These are phyloP conservation scores for Epicampocera succincta DNA, from an alignment of 2,888 invertebrate species.

Conservation along the genomic window DNA sequence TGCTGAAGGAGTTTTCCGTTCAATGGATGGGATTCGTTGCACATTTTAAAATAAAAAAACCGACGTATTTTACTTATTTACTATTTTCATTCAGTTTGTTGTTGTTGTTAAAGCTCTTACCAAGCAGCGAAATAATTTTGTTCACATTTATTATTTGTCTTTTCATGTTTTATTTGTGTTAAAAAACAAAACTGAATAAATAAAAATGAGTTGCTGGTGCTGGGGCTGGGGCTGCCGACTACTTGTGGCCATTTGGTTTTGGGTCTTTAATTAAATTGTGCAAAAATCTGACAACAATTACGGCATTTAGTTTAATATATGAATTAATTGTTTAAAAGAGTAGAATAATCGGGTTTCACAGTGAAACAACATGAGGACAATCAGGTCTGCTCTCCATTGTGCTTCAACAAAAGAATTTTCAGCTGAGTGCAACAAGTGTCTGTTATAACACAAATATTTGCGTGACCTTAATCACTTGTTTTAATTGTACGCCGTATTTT, in stretches of 20 bases:
- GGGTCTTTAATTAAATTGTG: constrained; percentile 41
- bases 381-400: constrained; percentile 32
- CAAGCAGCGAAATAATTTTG: constrained; percentile 43
- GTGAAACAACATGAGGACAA: constrained; percentile 32
- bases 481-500: no score
- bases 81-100: constrained; percentile 56
- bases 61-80: constrained; percentile 22
- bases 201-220: constrained; percentile 1
- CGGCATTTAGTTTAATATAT: constrained; percentile 29
- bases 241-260: constrained; percentile 37
- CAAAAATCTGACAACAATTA: constrained; percentile 36
- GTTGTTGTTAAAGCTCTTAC: constrained; percentile 38
- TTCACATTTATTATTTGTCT: constrained; percentile 37
- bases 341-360: constrained; percentile 34
- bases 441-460: background rate
- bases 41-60: constrained; percentile 1
- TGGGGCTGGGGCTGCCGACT: background rate
- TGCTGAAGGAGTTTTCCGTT: constrained; percentile 34
- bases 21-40: constrained; percentile 1
- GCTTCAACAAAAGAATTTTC: constrained; percentile 21
- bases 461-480: constrained; percentile 1
- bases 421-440: constrained; percentile 8
- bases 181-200: background rate
- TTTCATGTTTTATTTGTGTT: background rate
- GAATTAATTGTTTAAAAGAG: constrained; percentile 46